Conservation (phyloP, 2,888 invertebrate genomes). For the Hemaris fuciformis region DNA sequence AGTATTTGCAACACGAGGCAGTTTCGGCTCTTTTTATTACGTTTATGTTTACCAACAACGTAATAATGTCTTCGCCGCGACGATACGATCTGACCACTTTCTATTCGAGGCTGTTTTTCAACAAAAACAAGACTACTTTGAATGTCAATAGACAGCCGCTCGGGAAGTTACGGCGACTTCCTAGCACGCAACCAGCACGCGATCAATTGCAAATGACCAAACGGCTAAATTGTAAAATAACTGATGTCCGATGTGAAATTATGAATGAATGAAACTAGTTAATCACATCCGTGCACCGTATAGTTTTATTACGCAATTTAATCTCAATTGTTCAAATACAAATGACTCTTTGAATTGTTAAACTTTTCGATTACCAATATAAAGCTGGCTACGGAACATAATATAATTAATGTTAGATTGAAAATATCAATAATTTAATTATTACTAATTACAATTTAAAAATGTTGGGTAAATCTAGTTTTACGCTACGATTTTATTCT, state of each 20-base stretch:
- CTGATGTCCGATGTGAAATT: not conserved
- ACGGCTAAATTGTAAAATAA: not conserved
- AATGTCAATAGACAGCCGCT: not conserved
- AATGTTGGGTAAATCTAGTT: no score
- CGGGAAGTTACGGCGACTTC: not conserved
- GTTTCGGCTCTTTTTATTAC: constrained; percentile 1
- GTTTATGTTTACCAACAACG: constrained; percentile 1
- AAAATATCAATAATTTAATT: no score
- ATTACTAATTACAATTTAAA: no score
- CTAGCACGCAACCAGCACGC: not conserved
- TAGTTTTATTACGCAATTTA: not conserved
- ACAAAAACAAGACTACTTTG: not conserved
- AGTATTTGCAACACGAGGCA: constrained; percentile 7
- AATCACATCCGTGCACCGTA: not conserved
- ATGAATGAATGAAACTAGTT: not conserved
- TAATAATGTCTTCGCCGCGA: not conserved
- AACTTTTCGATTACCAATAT: not conserved
- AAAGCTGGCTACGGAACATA: no score
- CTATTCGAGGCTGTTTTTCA: not conserved
- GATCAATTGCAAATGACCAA: not conserved
- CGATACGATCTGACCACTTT: constrained; percentile 1
- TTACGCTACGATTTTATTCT: no score
- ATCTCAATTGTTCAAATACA: not conserved
- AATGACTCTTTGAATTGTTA: not conserved
- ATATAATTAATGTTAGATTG: no score